Conservation (phyloP, 2,797 vertebrate genomes). For the Tympanoctomys barrerae region DNA sequence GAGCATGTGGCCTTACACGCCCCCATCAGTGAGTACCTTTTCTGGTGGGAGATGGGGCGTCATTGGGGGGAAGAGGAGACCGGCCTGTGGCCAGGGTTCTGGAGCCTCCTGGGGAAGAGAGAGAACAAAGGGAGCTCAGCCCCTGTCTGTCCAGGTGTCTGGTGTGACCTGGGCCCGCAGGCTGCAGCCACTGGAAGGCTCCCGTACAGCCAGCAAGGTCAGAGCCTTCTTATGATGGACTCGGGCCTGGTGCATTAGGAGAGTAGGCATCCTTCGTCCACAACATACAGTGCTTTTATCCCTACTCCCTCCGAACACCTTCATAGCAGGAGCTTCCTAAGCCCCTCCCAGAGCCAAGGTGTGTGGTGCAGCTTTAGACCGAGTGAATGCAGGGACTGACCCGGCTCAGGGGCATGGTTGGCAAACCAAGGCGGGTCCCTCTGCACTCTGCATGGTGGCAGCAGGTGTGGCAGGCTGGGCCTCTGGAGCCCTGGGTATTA, state of each 20-base stretch:
- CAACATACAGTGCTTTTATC: neutral
- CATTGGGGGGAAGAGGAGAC: neutral
- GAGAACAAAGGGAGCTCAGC: neutral
- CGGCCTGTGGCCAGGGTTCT: neutral
- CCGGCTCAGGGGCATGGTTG: neutral
- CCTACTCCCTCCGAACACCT: neutral
- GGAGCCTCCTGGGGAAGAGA: neutral
- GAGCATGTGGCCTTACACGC: constrained; percentile 98
- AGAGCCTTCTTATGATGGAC: neutral
- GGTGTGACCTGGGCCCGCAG: neutral
- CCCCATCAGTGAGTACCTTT: constrained; percentile 94
- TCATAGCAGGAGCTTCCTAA: neutral
- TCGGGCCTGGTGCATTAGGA: neutral
- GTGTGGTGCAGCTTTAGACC: neutral
- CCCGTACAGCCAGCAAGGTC: neutral
- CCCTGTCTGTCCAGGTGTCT: neutral
- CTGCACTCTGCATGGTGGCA: neutral
- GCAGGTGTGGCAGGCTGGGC: neutral
- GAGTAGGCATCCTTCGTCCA: neutral
- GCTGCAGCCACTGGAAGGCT: neutral
- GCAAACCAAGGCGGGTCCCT: too few species aligned
- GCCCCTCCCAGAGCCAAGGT: neutral
- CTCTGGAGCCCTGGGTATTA: neutral
- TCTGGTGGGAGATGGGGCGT: neutral
- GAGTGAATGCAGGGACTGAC: neutral